Evolutionary conservation across 2,113 vertebrate species (phyloP).

Genomic region (Eptatretus burgeri): DNA sequence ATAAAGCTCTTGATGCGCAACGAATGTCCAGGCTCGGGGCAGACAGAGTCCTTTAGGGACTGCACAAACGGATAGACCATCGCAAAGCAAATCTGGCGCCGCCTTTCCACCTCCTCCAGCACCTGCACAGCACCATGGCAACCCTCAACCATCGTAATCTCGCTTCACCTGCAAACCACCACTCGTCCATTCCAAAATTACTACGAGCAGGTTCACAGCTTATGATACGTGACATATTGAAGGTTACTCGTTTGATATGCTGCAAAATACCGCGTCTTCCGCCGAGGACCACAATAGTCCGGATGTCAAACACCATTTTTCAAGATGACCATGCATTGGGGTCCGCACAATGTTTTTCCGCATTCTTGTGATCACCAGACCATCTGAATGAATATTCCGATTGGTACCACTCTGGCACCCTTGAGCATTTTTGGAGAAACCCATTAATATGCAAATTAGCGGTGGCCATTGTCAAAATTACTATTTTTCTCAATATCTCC

Average conservation of each 20-base stretch:
- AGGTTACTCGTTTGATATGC: neutral
- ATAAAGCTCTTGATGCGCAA: conserved; percentile 92
- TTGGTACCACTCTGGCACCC: too few species aligned
- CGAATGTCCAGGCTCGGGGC: conserved; percentile 58
- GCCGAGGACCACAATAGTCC: too few species aligned
- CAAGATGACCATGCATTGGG: too few species aligned
- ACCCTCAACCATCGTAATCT: neutral
- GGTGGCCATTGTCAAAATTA: too few species aligned
- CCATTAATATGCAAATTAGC: too few species aligned
- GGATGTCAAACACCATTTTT: too few species aligned
- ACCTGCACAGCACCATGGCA: conserved; percentile 22
- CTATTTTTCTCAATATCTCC: too few species aligned
- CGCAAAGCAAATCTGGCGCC: conserved; percentile 57
- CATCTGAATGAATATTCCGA: too few species aligned
- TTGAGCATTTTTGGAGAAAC: too few species aligned
- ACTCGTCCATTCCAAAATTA: fast-evolving
- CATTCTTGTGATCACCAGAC: too few species aligned
- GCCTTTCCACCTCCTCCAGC: conserved; percentile 78
- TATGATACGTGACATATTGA: neutral
- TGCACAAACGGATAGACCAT: conserved; percentile 97
- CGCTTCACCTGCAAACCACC: neutral
- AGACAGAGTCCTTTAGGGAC: conserved; percentile 48
- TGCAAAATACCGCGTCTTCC: neutral
- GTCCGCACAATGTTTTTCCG: too few species aligned
- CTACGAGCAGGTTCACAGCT: neutral